phyloP scores from a whole-genome alignment of 2,888 invertebrate genomes.

The Microplitis deprimator region DNA sequence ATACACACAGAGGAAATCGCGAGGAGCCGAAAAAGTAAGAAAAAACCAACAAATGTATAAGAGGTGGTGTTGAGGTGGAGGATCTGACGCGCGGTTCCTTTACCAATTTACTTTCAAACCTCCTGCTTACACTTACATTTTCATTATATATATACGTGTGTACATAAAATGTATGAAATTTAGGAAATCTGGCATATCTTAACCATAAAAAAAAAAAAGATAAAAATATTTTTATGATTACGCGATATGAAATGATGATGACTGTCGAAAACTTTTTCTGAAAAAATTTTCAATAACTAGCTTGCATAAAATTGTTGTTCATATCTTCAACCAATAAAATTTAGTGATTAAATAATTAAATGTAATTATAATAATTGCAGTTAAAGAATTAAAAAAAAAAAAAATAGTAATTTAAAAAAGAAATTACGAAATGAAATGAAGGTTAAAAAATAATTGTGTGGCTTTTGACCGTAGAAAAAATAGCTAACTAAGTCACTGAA shows the following conservation, averaged over 20 bases:
- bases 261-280: background rate
- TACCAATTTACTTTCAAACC: conserved; percentile 4
- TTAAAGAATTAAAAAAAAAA: background rate
- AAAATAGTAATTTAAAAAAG: background rate
- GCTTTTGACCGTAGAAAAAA: background rate
- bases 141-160: background rate
- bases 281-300: background rate
- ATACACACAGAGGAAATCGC: conserved; percentile 18
- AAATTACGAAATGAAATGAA: background rate
- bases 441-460: background rate
- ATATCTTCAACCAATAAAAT: no score
- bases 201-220: background rate
- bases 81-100: background rate
- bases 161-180: background rate
- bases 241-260: background rate
- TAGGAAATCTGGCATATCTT: background rate
- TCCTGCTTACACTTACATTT: conserved; percentile 1
- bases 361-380: background rate
- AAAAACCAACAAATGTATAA: background rate
- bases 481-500: background rate
- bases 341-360: background rate
- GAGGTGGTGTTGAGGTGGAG: conserved; percentile 4
- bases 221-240: background rate
- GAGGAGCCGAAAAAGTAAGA: background rate
- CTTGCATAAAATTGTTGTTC: no score